Conservation (phyloP, 2,888 invertebrate genomes). For the Rhingia rostrata region DNA sequence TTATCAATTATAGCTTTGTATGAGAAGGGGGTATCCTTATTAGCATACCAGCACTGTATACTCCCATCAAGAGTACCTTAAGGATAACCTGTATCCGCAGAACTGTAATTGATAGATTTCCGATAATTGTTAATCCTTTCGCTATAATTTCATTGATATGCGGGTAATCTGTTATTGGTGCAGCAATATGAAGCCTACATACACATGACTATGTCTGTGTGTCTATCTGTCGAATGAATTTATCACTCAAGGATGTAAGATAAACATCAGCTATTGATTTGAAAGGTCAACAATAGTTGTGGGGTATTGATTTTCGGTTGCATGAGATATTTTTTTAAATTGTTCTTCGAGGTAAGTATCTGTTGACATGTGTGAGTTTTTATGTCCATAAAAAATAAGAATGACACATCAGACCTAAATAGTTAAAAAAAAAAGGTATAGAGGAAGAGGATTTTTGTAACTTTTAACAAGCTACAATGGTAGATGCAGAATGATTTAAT, state of each 20-base stretch:
- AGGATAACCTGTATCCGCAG: background rate
- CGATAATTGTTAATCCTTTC: slow-evolving; percentile 4
- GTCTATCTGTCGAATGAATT: slow-evolving; percentile 15
- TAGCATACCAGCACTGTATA: background rate
- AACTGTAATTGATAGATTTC: slow-evolving; percentile 12
- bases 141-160: slow-evolving; percentile 6
- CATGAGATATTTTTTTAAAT: background rate
- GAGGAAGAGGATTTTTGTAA: background rate
- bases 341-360: background rate
- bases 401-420: background rate
- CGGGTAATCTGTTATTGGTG: background rate
- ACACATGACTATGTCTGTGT: background rate
- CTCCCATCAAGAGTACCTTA: background rate
- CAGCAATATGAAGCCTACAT: background rate
- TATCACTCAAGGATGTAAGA: slow-evolving; percentile 10
- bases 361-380: background rate
- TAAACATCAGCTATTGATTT: slow-evolving; percentile 16
- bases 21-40: too few relatives aligned
- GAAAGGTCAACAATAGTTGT: slow-evolving; percentile 21
- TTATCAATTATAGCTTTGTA: too few relatives aligned
- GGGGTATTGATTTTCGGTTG: slow-evolving; percentile 4
- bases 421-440: too few relatives aligned
- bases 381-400: background rate
- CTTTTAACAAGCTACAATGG: background rate
- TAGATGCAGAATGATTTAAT: too few relatives aligned